Percentiles rank a stretch among this genome's conserved stretches.
phyloP scores from a whole-genome alignment of 2,888 invertebrate species.

The Pseudeuparius sepicola region DNA sequence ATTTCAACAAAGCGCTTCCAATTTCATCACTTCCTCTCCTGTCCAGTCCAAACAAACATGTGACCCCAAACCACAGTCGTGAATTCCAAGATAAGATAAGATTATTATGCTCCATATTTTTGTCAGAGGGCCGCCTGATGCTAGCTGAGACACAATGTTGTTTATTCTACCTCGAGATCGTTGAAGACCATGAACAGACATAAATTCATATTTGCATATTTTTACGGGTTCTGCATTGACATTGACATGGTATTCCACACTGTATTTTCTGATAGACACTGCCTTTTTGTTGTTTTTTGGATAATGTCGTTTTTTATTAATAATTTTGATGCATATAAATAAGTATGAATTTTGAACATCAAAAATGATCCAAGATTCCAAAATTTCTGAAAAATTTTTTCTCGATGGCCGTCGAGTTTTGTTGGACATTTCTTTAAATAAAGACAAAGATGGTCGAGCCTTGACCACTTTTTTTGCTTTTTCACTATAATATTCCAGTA shows the following conservation, averaged over 20 bases:
- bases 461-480: constrained; percentile 5
- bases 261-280: too few relatives aligned
- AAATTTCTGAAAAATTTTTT: background rate
- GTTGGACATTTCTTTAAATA: constrained; percentile 3
- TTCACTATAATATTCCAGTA: constrained; percentile 4
- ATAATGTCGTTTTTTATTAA: constrained; percentile 4
- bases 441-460: constrained; percentile 1
- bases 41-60: constrained; percentile 4
- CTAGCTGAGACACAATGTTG: constrained; percentile 12
- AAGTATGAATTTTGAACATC: constrained; percentile 5
- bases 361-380: constrained; percentile 6
- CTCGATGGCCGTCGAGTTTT: background rate
- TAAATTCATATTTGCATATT: constrained; percentile 16
- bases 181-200: constrained; percentile 17
- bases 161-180: constrained; percentile 12
- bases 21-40: constrained; percentile 6
- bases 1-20: constrained; percentile 1
- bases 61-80: constrained; percentile 2
- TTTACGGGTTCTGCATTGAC: too few relatives aligned
- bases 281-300: constrained; percentile 7
- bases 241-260: too few relatives aligned
- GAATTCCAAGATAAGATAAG: constrained; percentile 2
- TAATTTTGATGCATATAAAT: constrained; percentile 3
- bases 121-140: constrained; percentile 10
- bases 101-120: too few relatives aligned